Evolutionary conservation across 2,888 invertebrate species (phyloP).

Genomic region (Cephus sareptanus): DNA sequence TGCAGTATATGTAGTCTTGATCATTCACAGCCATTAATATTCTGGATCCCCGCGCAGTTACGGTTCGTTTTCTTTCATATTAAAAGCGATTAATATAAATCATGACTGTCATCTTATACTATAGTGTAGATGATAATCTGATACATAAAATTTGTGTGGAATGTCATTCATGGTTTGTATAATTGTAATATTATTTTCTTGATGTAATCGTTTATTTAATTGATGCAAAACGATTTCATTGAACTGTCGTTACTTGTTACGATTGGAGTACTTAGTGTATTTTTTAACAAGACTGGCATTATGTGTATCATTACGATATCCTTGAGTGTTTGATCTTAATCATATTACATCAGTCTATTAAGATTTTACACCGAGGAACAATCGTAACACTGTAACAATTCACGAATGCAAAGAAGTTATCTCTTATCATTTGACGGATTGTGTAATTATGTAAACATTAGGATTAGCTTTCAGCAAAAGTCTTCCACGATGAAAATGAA

Average conservation of each 20-base stretch:
- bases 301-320: too few species aligned
- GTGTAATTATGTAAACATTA: not conserved
- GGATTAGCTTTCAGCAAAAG: not conserved
- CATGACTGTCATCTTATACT: not conserved
- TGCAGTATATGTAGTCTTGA: not conserved
- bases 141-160: not conserved
- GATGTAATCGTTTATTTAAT: not conserved
- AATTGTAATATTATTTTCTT: not conserved
- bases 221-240: not conserved
- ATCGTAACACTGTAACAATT: not conserved
- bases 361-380: not conserved
- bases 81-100: not conserved
- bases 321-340: too few species aligned
- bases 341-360: too few species aligned
- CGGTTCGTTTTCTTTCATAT: not conserved
- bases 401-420: not conserved
- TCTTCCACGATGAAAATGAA: not conserved
- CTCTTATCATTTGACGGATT: not conserved
- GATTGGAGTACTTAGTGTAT: not conserved
- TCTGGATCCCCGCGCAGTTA: not conserved
- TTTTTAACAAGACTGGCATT: slow-evolving; percentile 3
- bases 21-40: not conserved
- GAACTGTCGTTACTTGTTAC: not conserved
- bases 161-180: not conserved
- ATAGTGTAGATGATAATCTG: not conserved